phyloP scores from a whole-genome alignment of 2,888 invertebrate genomes.

The Cheilosia urbana region DNA sequence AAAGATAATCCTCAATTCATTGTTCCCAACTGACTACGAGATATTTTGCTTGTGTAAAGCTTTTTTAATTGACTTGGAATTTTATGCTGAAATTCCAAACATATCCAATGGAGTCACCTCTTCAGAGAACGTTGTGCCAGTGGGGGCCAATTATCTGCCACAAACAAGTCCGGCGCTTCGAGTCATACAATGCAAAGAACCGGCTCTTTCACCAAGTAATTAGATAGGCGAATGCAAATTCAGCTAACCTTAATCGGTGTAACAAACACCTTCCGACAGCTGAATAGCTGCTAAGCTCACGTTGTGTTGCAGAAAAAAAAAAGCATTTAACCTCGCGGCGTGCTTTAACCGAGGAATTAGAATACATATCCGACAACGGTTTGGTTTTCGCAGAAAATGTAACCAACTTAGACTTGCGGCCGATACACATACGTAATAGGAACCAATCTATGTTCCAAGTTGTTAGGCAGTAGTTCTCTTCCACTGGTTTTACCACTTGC shows the following conservation, averaged over 20 bases:
- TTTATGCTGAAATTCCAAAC: too few relatives aligned
- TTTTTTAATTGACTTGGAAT: too few relatives aligned
- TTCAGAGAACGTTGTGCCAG: too few relatives aligned
- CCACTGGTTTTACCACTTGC: not conserved
- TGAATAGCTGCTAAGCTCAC: conserved; percentile 3
- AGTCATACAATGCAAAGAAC: too few relatives aligned
- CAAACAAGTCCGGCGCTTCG: too few relatives aligned
- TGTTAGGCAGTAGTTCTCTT: not conserved
- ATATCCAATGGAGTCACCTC: too few relatives aligned
- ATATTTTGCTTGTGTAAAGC: too few relatives aligned
- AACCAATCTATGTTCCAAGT: conserved; percentile 21
- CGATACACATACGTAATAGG: conserved; percentile 15
- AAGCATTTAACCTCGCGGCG: not conserved
- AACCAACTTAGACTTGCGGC: conserved; percentile 4
- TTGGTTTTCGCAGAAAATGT: not conserved
- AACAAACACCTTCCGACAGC: not conserved
- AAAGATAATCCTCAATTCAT: too few relatives aligned
- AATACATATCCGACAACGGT: conserved; percentile 1
- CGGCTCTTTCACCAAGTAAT: not conserved
- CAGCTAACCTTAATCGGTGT: conserved; percentile 4
- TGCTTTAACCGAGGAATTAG: not conserved
- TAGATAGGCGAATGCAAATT: conserved; percentile 15
- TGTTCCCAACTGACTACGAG: too few relatives aligned
- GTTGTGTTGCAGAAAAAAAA: not conserved
- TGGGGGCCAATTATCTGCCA: too few relatives aligned